phyloP scores from a whole-genome alignment of 1,140 invertebrate species.

The Eciton burchellii region DNA sequence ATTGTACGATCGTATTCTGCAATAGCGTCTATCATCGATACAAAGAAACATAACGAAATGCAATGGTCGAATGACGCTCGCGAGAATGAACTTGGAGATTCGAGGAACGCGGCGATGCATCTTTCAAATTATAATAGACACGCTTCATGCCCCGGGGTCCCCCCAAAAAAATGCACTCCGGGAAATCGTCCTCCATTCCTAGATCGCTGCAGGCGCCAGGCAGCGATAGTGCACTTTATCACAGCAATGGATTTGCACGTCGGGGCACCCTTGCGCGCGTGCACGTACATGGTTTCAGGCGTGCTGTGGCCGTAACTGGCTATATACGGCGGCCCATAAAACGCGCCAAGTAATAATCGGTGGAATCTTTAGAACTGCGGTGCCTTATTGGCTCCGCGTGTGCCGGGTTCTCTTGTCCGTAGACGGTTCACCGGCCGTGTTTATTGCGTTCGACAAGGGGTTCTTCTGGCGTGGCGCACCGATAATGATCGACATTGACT shows the following conservation, averaged over 20 bases:
- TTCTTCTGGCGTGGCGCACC: not conserved
- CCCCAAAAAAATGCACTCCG: not conserved
- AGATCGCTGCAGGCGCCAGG: conserved; percentile 41
- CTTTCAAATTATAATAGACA: not conserved
- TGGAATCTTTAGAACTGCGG: conserved; percentile 59
- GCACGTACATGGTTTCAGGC: not conserved
- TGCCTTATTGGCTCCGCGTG: conserved; percentile 55
- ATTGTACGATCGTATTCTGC: too few relatives aligned
- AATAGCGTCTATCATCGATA: too few relatives aligned
- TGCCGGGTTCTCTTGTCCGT: conserved; percentile 30
- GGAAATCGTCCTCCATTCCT: conserved; percentile 1
- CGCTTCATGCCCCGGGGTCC: not conserved
- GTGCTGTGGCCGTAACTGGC: conserved; percentile 54
- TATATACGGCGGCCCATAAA: conserved; percentile 70
- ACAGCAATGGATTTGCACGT: conserved; percentile 43
- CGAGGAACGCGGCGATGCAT: too few relatives aligned
- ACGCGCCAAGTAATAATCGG: conserved; percentile 65
- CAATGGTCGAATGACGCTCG: too few relatives aligned
- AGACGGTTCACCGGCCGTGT: conserved; percentile 29
- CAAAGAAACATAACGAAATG: too few relatives aligned
- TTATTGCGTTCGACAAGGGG: conserved; percentile 28
- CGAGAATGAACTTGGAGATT: too few relatives aligned
- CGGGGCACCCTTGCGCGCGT: conserved; percentile 38
- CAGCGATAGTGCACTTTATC: conserved; percentile 55
- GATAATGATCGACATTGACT: conserved; percentile 29